Conservation (phyloP, 2,888 invertebrate genomes). For the Slavum lentiscoides region DNA sequence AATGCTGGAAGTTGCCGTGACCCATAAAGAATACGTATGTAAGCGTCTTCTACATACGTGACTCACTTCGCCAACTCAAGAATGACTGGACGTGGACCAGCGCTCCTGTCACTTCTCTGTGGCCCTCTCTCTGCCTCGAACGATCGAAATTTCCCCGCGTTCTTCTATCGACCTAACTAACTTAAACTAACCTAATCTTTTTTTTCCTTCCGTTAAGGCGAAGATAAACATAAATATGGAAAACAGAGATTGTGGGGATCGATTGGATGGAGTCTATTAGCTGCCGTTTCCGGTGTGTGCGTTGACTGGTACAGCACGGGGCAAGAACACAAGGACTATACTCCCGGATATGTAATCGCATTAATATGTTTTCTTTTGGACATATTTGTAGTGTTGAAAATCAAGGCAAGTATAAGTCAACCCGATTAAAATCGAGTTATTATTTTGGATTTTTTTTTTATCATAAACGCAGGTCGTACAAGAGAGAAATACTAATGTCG, state of each 20-base stretch:
- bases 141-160: no score
- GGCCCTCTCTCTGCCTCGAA: no score
- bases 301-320: slow-evolving; percentile 39
- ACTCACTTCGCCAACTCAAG: no score
- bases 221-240: slow-evolving; percentile 44
- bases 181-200: not conserved
- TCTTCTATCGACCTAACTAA: no score
- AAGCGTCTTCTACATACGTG: no score
- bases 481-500: not conserved
- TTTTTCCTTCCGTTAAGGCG: slow-evolving; percentile 32
- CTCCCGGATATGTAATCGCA: slow-evolving; percentile 3
- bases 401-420: slow-evolving; percentile 19
- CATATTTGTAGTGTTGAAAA: slow-evolving; percentile 20
- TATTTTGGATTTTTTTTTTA: no score
- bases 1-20: no score
- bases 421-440: no score
- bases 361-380: slow-evolving; percentile 19
- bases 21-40: no score
- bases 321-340: slow-evolving; percentile 21
- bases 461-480: slow-evolving; percentile 18
- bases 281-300: slow-evolving; percentile 5
- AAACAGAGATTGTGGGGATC: slow-evolving; percentile 45
- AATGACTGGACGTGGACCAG: no score
- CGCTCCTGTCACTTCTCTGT: no score
- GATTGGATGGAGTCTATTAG: slow-evolving; percentile 26